Base-by-base conservation (phyloP, 1,140 invertebrate genomes). In the Apocrypta bakeri region DNA sequence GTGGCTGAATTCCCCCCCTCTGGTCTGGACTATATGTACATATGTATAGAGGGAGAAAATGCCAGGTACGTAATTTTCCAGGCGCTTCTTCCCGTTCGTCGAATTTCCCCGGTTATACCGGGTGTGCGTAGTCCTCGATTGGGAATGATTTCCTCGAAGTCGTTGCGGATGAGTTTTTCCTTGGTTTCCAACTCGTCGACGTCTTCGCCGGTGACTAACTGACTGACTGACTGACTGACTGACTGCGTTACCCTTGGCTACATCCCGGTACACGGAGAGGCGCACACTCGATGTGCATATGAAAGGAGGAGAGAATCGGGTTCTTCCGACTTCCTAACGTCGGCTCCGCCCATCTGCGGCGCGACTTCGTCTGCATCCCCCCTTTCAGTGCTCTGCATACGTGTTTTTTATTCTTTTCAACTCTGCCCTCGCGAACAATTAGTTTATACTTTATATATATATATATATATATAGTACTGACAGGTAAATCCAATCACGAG, bases 251-350 rank as follows among this genome's bases (percentile, higher is more conserved):
- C 48, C 48, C 21, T 21, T 7, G 17, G 48, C 2, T 56, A 56
- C 33, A 37, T 2, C 48, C 48, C n/a, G n/a, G n/a, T 56, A 56
- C 48, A 14, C 42, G 21, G 11, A 64, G 11, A 64, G 61, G 11
- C 21, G 63, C 64, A 11, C 17, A 33, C 27, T 79, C 76, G n/a
- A 25, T 42, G 33, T 42, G 31, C 63, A 66, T 68, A 63, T 79
- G 76, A 56, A 56, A 56, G 48, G 21, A 56, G 48, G 17, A 56
- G 48, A 56, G 48, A 56, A 21, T 33, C 25, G 29, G 56, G 33
- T 63, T 33, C 84, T 86, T 88, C 87, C 88, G 89, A 89, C 88
- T 90, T 89, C 84, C 74, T 84, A 84, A 82, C 85, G 76, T 78
- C 63, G 25, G 78, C 88, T 86, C 86, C 87, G 88, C 89, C 88